phyloP scores from a whole-genome alignment of 2,113 vertebrate species.

The Siniperca chuatsi region DNA sequence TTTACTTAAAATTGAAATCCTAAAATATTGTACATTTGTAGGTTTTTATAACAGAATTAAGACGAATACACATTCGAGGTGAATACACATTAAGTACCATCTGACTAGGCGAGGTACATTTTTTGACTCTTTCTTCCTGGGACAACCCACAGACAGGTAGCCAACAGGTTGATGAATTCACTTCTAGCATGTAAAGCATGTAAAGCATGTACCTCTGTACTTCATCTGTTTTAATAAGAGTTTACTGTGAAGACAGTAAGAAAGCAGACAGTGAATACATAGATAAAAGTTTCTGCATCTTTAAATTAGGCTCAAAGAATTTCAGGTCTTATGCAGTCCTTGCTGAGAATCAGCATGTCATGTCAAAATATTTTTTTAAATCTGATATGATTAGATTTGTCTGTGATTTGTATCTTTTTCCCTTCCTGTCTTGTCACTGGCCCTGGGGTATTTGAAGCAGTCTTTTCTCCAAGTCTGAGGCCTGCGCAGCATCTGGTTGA shows the following conservation, averaged over 20 bases:
- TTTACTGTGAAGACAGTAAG: neutral
- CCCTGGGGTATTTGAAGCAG: conserved; percentile 57
- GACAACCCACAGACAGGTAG: conserved; percentile 6
- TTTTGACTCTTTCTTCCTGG: neutral
- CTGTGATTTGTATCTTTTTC: conserved; percentile 58
- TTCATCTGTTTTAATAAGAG: neutral
- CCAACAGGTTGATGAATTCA: neutral
- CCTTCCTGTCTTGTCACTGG: conserved; percentile 59
- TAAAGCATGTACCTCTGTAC: neutral
- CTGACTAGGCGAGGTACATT: neutral
- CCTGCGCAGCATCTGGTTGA: conserved; percentile 80
- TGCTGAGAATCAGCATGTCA: conserved; percentile 1
- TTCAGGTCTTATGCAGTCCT: neutral
- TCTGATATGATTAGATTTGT: conserved; percentile 56
- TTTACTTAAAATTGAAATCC: neutral
- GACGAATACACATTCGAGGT: no score
- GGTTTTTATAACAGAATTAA: neutral
- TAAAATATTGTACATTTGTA: neutral
- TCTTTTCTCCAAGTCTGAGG: conserved; percentile 56
- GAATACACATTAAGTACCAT: neutral
- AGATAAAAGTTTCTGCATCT: neutral
- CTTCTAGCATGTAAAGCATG: neutral
- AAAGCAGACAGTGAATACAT: neutral
- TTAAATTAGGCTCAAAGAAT: neutral
- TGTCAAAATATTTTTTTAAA: conserved; percentile 37